phyloP scores from a whole-genome alignment of 2,113 vertebrate species.

The Ramphastos sulfuratus region DNA sequence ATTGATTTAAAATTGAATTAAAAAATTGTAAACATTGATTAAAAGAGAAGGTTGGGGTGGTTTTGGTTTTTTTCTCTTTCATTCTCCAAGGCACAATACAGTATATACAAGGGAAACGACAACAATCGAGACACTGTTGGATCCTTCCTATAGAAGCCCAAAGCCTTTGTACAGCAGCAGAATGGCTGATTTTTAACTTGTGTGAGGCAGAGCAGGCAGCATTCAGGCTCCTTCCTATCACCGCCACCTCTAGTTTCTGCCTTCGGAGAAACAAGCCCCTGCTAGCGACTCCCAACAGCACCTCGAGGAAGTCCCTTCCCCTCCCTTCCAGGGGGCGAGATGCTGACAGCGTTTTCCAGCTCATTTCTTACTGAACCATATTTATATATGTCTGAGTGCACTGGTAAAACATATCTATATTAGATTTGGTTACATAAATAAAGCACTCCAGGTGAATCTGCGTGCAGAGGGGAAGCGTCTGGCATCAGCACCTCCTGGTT shows the following conservation, averaged over 20 bases:
- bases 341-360: not conserved
- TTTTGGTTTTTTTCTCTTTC: not conserved
- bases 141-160: conserved; percentile 56
- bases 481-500: not conserved
- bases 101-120: not conserved
- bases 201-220: conserved; percentile 12
- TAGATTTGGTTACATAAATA: fast-evolving
- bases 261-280: not conserved
- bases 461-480: not conserved
- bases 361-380: fast-evolving
- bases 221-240: conserved; percentile 15
- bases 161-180: conserved; percentile 45
- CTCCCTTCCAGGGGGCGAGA: fast-evolving
- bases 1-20: not conserved
- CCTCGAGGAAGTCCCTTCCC: conserved; percentile 23
- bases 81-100: conserved; percentile 42
- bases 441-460: not conserved
- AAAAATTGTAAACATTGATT: not conserved
- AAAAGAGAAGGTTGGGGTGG: not conserved
- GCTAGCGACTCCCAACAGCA: not conserved
- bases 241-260: not conserved
- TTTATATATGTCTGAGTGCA: fast-evolving
- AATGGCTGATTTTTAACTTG: conserved; percentile 57
- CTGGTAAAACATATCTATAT: fast-evolving
- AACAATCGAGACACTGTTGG: conserved; percentile 48